These are phyloP conservation scores for Podarcis muralis DNA, from an alignment of 2,113 vertebrate genomes.

Conservation along the genomic window DNA sequence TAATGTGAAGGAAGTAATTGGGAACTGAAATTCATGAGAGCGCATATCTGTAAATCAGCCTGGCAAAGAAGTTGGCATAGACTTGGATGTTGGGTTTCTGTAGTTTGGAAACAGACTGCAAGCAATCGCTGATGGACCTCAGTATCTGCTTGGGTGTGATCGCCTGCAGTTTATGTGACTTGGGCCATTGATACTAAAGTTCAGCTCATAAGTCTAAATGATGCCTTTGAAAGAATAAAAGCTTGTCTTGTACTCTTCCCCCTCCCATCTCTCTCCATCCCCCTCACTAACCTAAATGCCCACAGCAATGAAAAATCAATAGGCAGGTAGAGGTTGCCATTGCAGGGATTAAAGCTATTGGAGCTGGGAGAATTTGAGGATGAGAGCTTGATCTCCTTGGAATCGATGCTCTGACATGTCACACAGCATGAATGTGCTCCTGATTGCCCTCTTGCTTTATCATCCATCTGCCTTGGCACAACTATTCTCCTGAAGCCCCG, in stretches of 20 bases:
- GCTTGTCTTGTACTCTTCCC: slow-evolving; percentile 19
- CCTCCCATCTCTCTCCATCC: slow-evolving; percentile 18
- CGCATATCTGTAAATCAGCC: slow-evolving; percentile 44
- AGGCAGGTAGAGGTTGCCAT: slow-evolving; percentile 33
- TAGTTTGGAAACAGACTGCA: background rate
- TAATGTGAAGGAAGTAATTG: slow-evolving; percentile 37
- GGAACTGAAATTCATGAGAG: slow-evolving; percentile 26
- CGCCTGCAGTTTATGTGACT: slow-evolving; percentile 12
- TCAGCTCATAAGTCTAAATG: slow-evolving; percentile 25
- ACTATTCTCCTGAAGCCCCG: slow-evolving; percentile 54
- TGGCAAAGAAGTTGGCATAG: slow-evolving; percentile 28
- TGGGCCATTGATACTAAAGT: slow-evolving; percentile 11
- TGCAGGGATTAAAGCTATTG: slow-evolving; percentile 45
- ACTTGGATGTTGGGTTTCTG: background rate
- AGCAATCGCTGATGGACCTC: background rate
- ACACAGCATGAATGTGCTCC: slow-evolving; percentile 42
- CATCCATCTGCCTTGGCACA: slow-evolving; percentile 51
- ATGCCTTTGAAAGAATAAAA: slow-evolving; percentile 39
- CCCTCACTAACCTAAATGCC: slow-evolving; percentile 49
- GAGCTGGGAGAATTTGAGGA: slow-evolving; percentile 56
- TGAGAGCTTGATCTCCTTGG: slow-evolving; percentile 41
- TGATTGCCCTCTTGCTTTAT: slow-evolving; percentile 63
- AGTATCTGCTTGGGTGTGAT: background rate
- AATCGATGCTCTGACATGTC: slow-evolving; percentile 56
- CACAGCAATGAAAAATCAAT: slow-evolving; percentile 55